These are phyloP conservation scores for Drosophila rubida DNA, from an alignment of 2,888 invertebrate species.

Conservation along the genomic window DNA sequence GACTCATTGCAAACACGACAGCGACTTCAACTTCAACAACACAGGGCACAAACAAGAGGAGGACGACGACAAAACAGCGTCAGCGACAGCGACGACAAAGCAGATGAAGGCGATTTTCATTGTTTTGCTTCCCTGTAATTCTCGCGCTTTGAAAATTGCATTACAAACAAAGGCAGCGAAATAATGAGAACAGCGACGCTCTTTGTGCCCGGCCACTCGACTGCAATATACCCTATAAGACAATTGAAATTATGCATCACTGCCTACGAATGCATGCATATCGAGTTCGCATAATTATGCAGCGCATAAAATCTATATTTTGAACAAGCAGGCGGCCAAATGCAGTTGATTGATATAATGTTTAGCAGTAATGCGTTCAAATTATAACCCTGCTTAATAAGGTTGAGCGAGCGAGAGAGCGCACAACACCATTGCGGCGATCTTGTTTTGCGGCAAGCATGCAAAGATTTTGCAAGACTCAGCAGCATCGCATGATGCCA, in stretches of 20 bases:
- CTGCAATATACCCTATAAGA: constrained; percentile 29
- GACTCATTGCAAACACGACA: constrained; percentile 71
- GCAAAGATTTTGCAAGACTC: constrained; percentile 28
- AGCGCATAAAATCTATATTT: neutral
- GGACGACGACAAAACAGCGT: constrained; percentile 26
- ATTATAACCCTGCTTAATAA: neutral
- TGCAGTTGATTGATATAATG: neutral
- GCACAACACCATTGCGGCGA: constrained; percentile 4
- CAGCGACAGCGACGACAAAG: constrained; percentile 35
- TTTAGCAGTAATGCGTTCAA: constrained; percentile 2
- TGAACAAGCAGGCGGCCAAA: neutral
- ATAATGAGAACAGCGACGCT: constrained; percentile 4
- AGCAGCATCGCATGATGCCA: constrained; percentile 67
- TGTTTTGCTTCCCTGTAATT: constrained; percentile 78
- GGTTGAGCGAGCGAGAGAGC: neutral
- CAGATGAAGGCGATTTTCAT: constrained; percentile 61
- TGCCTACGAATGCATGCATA: too few relatives aligned
- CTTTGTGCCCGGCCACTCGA: constrained; percentile 6
- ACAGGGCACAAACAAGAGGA: constrained; percentile 3
- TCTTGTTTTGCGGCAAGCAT: constrained; percentile 28
- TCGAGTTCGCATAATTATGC: neutral
- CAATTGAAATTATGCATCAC: neutral
- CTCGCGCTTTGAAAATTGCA: constrained; percentile 81
- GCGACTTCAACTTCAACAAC: constrained; percentile 2
- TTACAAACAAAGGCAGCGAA: constrained; percentile 74